These are phyloP conservation scores for Microtus pennsylvanicus DNA, from an alignment of 2,113 vertebrate species.

Conservation along the genomic window DNA sequence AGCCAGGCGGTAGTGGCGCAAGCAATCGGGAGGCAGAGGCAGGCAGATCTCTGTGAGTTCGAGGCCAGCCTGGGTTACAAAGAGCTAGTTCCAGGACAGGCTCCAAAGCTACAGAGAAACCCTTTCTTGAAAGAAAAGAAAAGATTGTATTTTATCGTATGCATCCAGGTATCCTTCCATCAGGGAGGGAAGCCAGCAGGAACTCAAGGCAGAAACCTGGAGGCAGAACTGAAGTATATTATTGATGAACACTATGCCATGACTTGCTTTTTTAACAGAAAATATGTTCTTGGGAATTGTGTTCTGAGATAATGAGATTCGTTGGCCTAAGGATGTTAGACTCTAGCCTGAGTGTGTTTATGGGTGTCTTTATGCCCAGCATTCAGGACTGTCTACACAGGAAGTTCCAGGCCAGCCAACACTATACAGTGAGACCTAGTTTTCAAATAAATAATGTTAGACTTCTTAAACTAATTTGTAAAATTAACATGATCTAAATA, in stretches of 20 bases:
- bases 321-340: background rate
- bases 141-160: background rate
- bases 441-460: background rate
- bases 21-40: no score
- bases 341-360: background rate
- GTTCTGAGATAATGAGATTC: background rate
- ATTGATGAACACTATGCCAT: background rate
- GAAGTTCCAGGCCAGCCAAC: background rate
- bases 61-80: no score
- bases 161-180: background rate
- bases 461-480: background rate
- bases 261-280: background rate
- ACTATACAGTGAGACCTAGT: background rate
- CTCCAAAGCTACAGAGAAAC: no score
- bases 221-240: background rate
- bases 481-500: background rate
- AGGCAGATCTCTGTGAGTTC: no score
- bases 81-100: no score
- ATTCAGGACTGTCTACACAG: background rate
- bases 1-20: no score
- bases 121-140: no score
- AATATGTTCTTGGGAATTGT: background rate
- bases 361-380: background rate
- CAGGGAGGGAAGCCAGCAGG: background rate
- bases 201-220: background rate